A percentile compares a stretch with the other conserved stretches of the same genome.
phyloP scores from a whole-genome alignment of 2,888 invertebrate species.

The Agriopis leucophaearia region DNA sequence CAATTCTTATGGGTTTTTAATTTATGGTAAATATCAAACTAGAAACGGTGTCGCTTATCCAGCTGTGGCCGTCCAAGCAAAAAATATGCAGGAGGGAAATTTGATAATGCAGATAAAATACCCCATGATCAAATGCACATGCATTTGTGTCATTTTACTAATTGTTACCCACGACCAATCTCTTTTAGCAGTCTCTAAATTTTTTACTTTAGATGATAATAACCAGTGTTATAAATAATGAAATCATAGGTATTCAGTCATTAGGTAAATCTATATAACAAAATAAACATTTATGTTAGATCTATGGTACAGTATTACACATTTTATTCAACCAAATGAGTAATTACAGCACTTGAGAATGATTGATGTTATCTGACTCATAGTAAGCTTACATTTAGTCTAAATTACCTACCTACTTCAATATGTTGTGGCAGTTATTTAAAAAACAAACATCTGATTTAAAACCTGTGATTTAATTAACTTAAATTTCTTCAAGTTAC shows the following conservation, averaged over 20 bases:
- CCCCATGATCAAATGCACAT: too few species aligned
- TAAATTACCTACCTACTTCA: slow-evolving; percentile 6
- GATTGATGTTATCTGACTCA: slow-evolving; percentile 36
- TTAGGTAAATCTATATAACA: not conserved
- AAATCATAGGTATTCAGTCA: not conserved
- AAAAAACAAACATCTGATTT: not conserved
- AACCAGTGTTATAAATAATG: too few species aligned
- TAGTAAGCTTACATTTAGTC: slow-evolving; percentile 7
- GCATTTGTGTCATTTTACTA: too few species aligned
- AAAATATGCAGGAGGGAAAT: too few species aligned
- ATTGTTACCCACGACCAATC: too few species aligned
- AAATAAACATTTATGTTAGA: slow-evolving; percentile 2
- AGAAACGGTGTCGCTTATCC: too few species aligned
- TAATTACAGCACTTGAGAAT: slow-evolving; percentile 37
- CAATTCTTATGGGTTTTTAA: too few species aligned
- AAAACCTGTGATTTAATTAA: not conserved
- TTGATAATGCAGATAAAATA: too few species aligned
- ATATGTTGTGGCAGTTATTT: not conserved
- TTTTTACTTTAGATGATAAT: not conserved
- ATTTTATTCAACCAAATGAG: slow-evolving; percentile 12
- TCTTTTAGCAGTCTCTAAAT: not conserved
- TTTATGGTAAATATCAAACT: too few species aligned
- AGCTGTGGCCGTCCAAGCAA: too few species aligned
- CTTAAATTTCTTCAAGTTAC: too few species aligned
- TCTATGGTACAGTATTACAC: not conserved